phyloP scores from a whole-genome alignment of 2,888 invertebrate species.

The Torymus auratus region DNA sequence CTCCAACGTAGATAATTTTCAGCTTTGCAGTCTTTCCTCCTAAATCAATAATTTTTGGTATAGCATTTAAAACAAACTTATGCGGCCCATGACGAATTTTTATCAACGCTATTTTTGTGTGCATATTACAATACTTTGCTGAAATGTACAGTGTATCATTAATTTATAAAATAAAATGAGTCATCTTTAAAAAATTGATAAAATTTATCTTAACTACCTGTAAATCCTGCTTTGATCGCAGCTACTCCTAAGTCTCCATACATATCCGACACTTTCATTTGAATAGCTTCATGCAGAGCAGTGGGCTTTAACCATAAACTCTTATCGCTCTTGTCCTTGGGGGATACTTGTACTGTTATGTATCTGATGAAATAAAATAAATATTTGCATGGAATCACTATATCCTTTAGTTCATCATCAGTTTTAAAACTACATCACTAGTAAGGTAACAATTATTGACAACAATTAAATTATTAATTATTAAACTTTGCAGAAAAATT shows the following conservation, averaged over 20 bases:
- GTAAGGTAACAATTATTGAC: no score
- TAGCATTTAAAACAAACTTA: conserved; percentile 82
- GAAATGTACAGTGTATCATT: conserved; percentile 27
- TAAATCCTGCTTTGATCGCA: conserved; percentile 83
- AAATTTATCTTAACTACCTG: conserved; percentile 63
- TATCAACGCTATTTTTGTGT: conserved; percentile 86
- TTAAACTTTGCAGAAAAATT: background rate
- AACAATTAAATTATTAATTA: background rate
- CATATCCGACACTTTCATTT: conserved; percentile 82
- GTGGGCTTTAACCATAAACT: conserved; percentile 78
- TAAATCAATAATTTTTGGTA: conserved; percentile 85
- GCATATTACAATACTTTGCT: conserved; percentile 88
- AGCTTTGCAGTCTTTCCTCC: conserved; percentile 81
- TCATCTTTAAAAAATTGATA: conserved; percentile 32
- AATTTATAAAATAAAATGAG: conserved; percentile 7
- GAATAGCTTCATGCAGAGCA: conserved; percentile 80
- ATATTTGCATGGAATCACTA: background rate
- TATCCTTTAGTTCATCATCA: no score
- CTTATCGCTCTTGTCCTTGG: conserved; percentile 77
- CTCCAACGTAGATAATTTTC: conserved; percentile 85
- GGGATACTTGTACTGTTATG: conserved; percentile 82
- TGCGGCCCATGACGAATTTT: conserved; percentile 87
- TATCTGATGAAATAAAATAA: conserved; percentile 80
- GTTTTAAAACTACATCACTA: no score
- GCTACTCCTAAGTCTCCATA: conserved; percentile 89